Base-by-base conservation (phyloP, 2,888 invertebrate species). In the Nebria salina region DNA sequence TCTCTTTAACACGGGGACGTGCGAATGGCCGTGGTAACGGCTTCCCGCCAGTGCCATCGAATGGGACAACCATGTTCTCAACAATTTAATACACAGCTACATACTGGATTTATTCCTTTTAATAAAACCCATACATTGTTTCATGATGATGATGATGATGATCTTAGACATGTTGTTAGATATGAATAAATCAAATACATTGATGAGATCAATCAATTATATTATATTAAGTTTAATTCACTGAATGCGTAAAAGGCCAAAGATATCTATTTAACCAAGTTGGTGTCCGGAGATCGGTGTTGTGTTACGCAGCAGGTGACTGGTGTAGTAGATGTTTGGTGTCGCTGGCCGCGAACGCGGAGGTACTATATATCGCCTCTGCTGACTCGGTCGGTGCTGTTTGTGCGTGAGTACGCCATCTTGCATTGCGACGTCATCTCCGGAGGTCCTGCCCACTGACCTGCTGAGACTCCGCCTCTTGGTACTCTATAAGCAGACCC, bases 351-450 rank as follows among this genome's bases (percentile, higher is more conserved):
- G 34, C 34, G 34, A 34, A 5, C 34, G 34, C 34, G 34, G 34
- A 34, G 34, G 34, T 34, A 34, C 34, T 34, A 34, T 34, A 34
- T 34, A 34, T 34, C 34, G 34, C 34, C 34, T 34, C 34, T 34
- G 34, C 34, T 34, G 34, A 34, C 34, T 34, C 34, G 34, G 34
- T 34, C 34, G 34, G 34, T 34, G 34, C 34, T 80, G 72, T 83
- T 68, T 77, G 84, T 85, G 85, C 85, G 84, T 85, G 85, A 74
- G 82, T 83, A 87, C 90, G 90, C 91, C 91, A 91, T 91, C 90
- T 91, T 91, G 89, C 88, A 87, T 87, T 86, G 87, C 89, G 89
- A 90, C 90, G 90, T 90, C 90, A 90, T 89, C 89, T 88, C 87
- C 88, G 87, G 87, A 89, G 89, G 89, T 88, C 90, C 90, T 89